Base-by-base conservation (phyloP, 2,888 invertebrate genomes). In the Noctua pronuba region DNA sequence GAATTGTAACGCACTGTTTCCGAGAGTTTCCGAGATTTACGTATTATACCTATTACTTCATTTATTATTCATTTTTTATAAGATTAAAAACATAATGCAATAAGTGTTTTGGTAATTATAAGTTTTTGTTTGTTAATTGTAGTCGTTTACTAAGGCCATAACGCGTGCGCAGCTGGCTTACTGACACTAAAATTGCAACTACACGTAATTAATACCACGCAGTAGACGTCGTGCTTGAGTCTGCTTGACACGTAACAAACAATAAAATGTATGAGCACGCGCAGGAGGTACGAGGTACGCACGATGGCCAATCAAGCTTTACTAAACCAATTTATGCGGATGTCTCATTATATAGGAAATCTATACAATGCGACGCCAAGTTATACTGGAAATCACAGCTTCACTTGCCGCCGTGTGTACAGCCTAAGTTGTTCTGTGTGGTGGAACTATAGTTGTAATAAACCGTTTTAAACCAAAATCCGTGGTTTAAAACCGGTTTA, bases 1-100 rank as follows among this genome's bases (percentile, higher is more conserved):
- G 44, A 83, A 82, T 76, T 69, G 83, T 86, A 89, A 88, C 87
- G 86, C 88, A 89, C 88, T 88, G 83, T 84, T 88, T 86, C 84
- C 85, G 72, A 85, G 71, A 76, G 83, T 84, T 88, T 86, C 84
- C 85, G 72, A 85, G 71, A 76, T 82, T 49, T 76, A 69, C 68
- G 11, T 52, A 74, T 46, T 21, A 55, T 70, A 66, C 35, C 8
- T 49, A 55, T 86, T 86, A 77, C 86, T 76, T 80, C 64, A 83
- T 81, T 44, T 31, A 66, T 75, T 55, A 75, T 72, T 65, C 41
- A 73, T 70, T 35, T 77, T 69, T 76, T 70, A 71, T 74, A 68
- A 69, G 8, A 75, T 78, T 79, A 58, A 77, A 10, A n/a, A 49
- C 46, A 55, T 58, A 76, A 46, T 67, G 71, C 58, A 79, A 78